Evolutionary conservation across 2,113 vertebrate genomes (phyloP).

Genomic region (Dipodomys ordii): DNA sequence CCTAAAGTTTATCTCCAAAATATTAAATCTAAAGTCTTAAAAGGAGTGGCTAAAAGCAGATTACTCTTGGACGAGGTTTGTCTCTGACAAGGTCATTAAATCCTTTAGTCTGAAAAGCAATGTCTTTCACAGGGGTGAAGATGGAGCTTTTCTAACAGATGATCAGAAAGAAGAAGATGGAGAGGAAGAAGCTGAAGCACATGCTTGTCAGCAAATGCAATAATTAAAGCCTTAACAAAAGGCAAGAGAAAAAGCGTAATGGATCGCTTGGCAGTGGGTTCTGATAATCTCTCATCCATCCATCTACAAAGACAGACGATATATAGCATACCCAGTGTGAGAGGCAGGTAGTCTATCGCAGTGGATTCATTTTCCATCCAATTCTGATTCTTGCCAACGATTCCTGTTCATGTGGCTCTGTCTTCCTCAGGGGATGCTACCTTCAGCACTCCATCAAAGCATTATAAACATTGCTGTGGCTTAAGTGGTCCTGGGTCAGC

Average conservation of each 20-base stretch:
- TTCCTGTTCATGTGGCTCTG: neutral
- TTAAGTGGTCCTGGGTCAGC: no score
- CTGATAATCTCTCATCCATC: neutral
- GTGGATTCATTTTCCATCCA: neutral
- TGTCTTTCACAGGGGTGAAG: neutral
- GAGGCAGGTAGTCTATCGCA: neutral
- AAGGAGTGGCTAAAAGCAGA: neutral
- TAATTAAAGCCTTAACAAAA: neutral
- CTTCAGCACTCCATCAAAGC: neutral
- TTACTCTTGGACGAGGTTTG: neutral
- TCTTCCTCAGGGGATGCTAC: neutral
- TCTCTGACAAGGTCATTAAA: neutral
- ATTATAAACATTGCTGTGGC: accelerated
- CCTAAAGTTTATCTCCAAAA: neutral
- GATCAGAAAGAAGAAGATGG: neutral
- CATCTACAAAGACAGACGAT: neutral
- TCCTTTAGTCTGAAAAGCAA: neutral
- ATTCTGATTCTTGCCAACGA: neutral
- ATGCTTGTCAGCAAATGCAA: neutral
- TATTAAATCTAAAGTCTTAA: neutral
- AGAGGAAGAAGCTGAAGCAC: neutral
- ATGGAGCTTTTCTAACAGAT: neutral
- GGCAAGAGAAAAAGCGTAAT: neutral
- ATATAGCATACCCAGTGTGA: neutral
- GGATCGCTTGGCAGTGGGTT: neutral